Conservation (phyloP, 2,113 vertebrate genomes). For the Nannobrachium achirus region DNA sequence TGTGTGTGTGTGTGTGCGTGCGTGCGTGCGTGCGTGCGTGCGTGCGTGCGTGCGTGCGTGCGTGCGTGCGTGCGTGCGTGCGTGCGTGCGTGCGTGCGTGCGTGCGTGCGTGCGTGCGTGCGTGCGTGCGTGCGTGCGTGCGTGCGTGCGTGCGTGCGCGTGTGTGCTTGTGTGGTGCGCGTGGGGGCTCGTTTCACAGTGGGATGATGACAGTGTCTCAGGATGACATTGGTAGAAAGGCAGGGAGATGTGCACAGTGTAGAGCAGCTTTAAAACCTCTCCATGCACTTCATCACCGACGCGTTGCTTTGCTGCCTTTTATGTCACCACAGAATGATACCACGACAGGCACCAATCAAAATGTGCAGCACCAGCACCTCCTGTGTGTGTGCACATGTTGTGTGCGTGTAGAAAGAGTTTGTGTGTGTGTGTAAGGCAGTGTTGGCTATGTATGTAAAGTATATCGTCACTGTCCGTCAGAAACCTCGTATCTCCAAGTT, state of each 20-base stretch:
- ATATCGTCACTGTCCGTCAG: no score
- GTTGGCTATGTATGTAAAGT: no score
- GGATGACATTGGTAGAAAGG: conserved; percentile 72
- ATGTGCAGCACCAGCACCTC: conserved; percentile 71
- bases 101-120: conserved; percentile 3
- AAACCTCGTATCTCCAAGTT: no score
- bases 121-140: conserved; percentile 10
- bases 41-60: no score
- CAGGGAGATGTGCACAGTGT: conserved; percentile 59
- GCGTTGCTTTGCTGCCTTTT: conserved; percentile 69
- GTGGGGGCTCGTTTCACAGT: conserved; percentile 50
- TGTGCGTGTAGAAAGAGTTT: conserved; percentile 44
- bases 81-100: not conserved
- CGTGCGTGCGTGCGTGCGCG: not conserved
- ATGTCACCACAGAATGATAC: conserved; percentile 72
- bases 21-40: no score
- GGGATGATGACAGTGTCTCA: conserved; percentile 57
- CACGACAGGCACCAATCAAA: conserved; percentile 69
- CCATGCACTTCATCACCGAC: conserved; percentile 64
- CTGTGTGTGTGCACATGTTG: conserved; percentile 63
- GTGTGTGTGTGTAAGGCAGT: no score
- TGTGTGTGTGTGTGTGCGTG: conserved; percentile 32
- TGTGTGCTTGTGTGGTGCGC: not conserved
- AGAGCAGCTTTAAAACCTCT: conserved; percentile 68
- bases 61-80: no score